phyloP scores from a whole-genome alignment of 1,140 invertebrate genomes.

The Lordiphosa collinella region DNA sequence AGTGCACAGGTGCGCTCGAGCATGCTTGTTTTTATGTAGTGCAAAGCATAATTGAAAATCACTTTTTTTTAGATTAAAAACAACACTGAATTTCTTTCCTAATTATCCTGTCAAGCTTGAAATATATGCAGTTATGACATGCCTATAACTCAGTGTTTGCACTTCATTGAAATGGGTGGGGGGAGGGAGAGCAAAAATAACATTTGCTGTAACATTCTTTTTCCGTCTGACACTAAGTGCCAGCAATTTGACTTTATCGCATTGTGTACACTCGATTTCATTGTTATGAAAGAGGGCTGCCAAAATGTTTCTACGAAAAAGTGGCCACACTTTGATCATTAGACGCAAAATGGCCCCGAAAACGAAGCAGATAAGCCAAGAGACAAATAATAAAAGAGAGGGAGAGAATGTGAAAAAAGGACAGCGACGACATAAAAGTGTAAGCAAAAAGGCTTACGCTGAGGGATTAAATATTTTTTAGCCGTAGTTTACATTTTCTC shows the following conservation, averaged over 20 bases:
- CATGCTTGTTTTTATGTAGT: slow-evolving; percentile 33
- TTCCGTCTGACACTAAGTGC: slow-evolving; percentile 25
- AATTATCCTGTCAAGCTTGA: slow-evolving; percentile 30
- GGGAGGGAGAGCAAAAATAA: too few species aligned
- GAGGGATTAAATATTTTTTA: too few species aligned
- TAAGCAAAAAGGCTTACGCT: slow-evolving; percentile 50
- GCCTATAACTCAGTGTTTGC: slow-evolving; percentile 54
- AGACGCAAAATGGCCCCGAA: slow-evolving; percentile 52
- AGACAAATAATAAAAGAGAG: slow-evolving; percentile 12
- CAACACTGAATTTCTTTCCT: slow-evolving; percentile 17
- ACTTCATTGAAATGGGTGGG: slow-evolving; percentile 25
- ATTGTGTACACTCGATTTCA: slow-evolving; percentile 66
- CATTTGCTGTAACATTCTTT: slow-evolving; percentile 37
- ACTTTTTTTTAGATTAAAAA: slow-evolving; percentile 49
- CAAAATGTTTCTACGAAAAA: slow-evolving; percentile 26
- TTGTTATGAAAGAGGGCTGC: slow-evolving; percentile 46
- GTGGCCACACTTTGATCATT: slow-evolving; percentile 61
- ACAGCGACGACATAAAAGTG: slow-evolving; percentile 4
- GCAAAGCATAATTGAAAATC: slow-evolving; percentile 60
- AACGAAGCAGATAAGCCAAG: slow-evolving; percentile 41
- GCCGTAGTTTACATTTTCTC: too few species aligned
- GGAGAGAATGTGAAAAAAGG: neutral
- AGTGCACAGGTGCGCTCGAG: slow-evolving; percentile 62
- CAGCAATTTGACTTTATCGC: slow-evolving; percentile 58
- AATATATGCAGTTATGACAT: neutral